Evolutionary conservation across 1,140 invertebrate species (phyloP).

Genomic region (Cyclargus thomasi): DNA sequence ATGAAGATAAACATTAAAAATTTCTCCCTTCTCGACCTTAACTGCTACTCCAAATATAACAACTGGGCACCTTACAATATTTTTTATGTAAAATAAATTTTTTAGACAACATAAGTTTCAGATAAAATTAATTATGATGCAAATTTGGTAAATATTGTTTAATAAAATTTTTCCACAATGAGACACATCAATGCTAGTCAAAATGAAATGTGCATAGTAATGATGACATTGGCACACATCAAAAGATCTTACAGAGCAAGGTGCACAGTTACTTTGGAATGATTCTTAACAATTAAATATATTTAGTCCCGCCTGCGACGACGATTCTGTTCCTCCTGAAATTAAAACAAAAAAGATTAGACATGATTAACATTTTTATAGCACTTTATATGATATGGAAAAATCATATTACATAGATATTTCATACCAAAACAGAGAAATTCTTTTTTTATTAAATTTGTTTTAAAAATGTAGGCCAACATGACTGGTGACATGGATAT

Average conservation of each 20-base stretch:
- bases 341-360: constrained; percentile 31
- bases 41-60: background rate
- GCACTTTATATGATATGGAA: too few species aligned
- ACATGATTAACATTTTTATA: constrained; percentile 14
- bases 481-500: too few species aligned
- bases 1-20: background rate
- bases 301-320: constrained; percentile 68
- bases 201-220: background rate
- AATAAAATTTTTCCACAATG: background rate
- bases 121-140: background rate
- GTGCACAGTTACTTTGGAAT: constrained; percentile 1
- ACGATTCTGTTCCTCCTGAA: constrained; percentile 69
- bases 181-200: background rate
- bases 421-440: too few species aligned
- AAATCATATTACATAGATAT: background rate
- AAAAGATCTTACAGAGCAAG: background rate
- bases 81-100: background rate
- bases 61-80: background rate
- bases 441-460: too few species aligned
- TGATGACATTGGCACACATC: background rate
- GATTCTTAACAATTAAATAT: constrained; percentile 11
- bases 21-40: background rate
- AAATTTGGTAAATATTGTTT: background rate
- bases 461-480: too few species aligned
- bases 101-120: too few species aligned